A percentile compares a stretch with the other conserved stretches of the same genome.
These are phyloP conservation scores for Psophia crepitans DNA, from an alignment of 2,113 vertebrate genomes.

Conservation along the genomic window DNA sequence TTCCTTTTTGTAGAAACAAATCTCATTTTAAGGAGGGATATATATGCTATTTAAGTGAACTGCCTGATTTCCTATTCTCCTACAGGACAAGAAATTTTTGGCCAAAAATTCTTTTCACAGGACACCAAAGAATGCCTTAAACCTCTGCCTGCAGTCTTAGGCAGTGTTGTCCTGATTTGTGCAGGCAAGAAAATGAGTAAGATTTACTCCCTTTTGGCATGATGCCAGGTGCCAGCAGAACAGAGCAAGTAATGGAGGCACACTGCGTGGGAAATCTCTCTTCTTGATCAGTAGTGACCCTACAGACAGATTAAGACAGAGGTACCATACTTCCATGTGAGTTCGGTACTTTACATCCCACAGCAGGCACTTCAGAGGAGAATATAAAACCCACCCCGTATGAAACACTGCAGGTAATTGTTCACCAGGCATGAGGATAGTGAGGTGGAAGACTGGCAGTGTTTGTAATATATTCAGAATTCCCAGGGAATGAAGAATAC, in stretches of 20 bases:
- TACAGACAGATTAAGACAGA: not conserved
- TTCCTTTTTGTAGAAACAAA: not conserved
- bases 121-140: not conserved
- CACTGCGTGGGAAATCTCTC: not conserved
- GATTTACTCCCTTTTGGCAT: not conserved
- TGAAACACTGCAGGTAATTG: not conserved
- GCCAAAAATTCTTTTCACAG: not conserved
- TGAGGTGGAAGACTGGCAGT: not conserved
- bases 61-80: not conserved
- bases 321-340: accelerated
- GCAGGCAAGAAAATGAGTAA: not conserved
- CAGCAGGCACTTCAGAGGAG: not conserved
- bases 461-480: not conserved
- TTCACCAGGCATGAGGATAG: not conserved
- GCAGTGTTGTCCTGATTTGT: not conserved
- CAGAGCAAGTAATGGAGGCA: not conserved
- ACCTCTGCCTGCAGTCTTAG: accelerated
- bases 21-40: not conserved
- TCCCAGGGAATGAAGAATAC: not conserved
- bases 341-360: not conserved
- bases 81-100: not conserved
- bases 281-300: not conserved
- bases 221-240: not conserved
- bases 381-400: not conserved
- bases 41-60: not conserved